A percentile compares a stretch with the other conserved stretches of the same genome.
phyloP scores from a whole-genome alignment of 1,140 invertebrate genomes.

The Drosophila neocordata region DNA sequence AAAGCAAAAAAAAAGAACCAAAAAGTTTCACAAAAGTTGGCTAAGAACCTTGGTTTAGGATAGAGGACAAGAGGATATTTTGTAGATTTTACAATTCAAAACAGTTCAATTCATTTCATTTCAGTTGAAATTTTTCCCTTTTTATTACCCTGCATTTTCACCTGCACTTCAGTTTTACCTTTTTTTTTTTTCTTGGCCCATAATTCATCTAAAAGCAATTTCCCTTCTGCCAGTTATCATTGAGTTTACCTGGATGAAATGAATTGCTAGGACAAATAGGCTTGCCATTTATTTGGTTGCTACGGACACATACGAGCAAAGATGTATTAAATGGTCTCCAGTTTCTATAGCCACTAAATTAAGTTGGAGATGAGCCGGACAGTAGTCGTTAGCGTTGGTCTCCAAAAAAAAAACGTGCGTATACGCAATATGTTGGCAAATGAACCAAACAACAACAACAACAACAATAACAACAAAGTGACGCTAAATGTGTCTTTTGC shows the following conservation, averaged over 20 bases:
- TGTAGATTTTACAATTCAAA: no score
- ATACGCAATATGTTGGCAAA: slow-evolving; percentile 50
- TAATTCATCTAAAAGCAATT: slow-evolving; percentile 33
- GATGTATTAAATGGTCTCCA: slow-evolving; percentile 31
- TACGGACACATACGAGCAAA: slow-evolving; percentile 56
- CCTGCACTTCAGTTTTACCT: no score
- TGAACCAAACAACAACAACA: slow-evolving; percentile 14
- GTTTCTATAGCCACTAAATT: slow-evolving; percentile 66
- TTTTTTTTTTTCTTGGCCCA: not conserved
- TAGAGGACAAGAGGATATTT: no score
- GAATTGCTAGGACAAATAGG: slow-evolving; percentile 63
- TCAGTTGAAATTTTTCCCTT: no score
- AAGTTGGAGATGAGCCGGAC: slow-evolving; percentile 37
- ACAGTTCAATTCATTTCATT: no score
- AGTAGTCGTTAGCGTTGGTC: slow-evolving; percentile 38
- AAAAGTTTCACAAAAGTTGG: no score
- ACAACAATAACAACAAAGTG: slow-evolving; percentile 1
- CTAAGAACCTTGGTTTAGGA: no score
- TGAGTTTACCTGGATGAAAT: slow-evolving; percentile 37
- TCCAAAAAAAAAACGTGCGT: slow-evolving; percentile 29
- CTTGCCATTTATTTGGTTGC: slow-evolving; percentile 66
- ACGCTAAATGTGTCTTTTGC: slow-evolving; percentile 54
- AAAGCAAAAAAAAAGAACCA: not conserved
- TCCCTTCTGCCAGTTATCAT: slow-evolving; percentile 23
- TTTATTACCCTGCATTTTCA: not conserved